Evolutionary conservation across 2,797 vertebrate species (phyloP).

Genomic region (Sebastes nivosus): DNA sequence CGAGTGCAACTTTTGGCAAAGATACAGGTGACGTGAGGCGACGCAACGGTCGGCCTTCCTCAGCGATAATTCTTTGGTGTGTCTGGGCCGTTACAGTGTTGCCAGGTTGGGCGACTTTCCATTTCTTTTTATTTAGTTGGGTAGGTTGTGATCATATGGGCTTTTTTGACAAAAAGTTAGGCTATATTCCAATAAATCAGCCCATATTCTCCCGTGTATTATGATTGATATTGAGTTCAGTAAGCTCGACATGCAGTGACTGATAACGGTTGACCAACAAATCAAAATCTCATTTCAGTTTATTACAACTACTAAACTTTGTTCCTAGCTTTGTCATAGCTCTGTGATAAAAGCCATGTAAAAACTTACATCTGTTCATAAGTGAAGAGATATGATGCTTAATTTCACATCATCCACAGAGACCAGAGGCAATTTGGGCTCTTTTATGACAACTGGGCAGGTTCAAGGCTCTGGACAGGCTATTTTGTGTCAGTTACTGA

Average conservation of each 20-base stretch:
- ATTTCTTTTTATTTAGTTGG: background rate
- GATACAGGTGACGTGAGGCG: too few species aligned
- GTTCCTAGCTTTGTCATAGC: background rate
- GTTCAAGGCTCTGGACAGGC: background rate
- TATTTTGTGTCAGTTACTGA: background rate
- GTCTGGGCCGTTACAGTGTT: background rate
- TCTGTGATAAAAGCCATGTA: background rate
- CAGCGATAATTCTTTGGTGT: too few species aligned
- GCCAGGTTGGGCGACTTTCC: background rate
- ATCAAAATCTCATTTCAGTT: background rate
- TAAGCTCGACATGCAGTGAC: too few species aligned
- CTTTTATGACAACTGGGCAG: background rate
- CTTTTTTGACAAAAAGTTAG: background rate
- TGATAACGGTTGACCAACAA: background rate
- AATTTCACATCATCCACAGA: background rate
- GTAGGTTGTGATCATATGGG: background rate
- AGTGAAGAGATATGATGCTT: background rate
- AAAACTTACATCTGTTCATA: background rate
- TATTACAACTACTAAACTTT: background rate
- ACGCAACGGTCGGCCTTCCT: too few species aligned
- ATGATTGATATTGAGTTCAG: background rate
- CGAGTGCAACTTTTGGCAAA: too few species aligned
- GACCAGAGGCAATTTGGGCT: background rate
- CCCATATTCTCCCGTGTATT: background rate
- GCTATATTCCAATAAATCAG: background rate